Evolutionary conservation across 2,113 vertebrate species (phyloP).

Genomic region (Sylvia atricapilla): DNA sequence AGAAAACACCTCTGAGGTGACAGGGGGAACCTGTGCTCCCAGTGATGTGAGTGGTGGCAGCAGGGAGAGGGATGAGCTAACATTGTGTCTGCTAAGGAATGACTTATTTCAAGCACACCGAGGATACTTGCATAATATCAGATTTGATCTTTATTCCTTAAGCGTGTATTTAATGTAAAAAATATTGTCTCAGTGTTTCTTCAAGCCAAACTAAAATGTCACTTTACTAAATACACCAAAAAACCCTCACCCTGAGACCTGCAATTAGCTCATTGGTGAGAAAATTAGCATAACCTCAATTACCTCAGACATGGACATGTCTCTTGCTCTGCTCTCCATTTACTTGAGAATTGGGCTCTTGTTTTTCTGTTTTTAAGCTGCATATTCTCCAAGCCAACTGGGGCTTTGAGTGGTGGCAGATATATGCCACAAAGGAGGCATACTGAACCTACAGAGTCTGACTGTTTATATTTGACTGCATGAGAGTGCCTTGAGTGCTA

Average conservation of each 20-base stretch:
- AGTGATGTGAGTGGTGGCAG: accelerated
- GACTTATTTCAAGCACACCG: not conserved
- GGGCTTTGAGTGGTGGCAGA: not conserved
- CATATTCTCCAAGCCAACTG: not conserved
- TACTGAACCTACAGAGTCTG: not conserved
- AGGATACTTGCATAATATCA: not conserved
- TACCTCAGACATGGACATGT: not conserved
- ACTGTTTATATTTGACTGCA: not conserved
- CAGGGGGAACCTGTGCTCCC: not conserved
- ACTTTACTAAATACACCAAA: not conserved
- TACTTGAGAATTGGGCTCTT: not conserved
- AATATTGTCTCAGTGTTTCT: slow-evolving; percentile 5
- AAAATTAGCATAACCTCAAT: slow-evolving; percentile 23
- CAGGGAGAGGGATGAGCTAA: not conserved
- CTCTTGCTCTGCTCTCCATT: not conserved
- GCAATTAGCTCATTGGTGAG: not conserved
- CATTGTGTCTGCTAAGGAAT: not conserved
- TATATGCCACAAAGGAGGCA: not conserved
- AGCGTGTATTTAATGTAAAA: not conserved
- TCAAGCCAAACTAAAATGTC: slow-evolving; percentile 19
- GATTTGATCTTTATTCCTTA: not conserved
- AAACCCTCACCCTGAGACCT: not conserved
- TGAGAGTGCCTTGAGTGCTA: not conserved
- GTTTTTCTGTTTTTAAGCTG: not conserved
- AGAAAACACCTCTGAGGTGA: not conserved